These are phyloP conservation scores for Lasius platythorax DNA, from an alignment of 2,888 invertebrate genomes.

Conservation along the genomic window DNA sequence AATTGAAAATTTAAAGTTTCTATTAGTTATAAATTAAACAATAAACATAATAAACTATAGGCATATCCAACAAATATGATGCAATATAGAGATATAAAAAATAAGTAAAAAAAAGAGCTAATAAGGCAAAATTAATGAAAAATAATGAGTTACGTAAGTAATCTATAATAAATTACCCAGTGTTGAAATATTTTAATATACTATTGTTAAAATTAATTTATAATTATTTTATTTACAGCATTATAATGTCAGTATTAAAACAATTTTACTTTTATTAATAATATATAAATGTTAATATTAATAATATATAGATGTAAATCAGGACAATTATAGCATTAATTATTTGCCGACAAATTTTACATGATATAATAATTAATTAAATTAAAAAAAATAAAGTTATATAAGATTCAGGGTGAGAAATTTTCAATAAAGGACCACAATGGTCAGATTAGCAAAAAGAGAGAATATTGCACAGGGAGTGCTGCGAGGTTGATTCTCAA, in stretches of 20 bases:
- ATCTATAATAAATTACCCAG: background rate
- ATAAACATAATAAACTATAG: constrained; percentile 2
- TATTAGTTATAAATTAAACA: background rate
- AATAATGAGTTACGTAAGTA: background rate
- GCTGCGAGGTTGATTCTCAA: background rate
- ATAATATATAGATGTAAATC: background rate
- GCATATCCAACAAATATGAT: background rate
- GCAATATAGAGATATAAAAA: background rate
- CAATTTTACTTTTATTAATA: background rate
- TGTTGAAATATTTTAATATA: background rate
- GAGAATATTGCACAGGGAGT: background rate
- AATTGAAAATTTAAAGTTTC: constrained; percentile 3
- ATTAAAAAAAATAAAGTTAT: background rate
- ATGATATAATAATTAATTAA: background rate
- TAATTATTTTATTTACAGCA: background rate
- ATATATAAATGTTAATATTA: background rate
- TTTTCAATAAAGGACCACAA: background rate
- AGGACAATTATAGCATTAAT: background rate
- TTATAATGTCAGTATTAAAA: background rate
- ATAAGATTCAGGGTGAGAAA: constrained; percentile 9
- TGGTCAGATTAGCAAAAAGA: background rate
- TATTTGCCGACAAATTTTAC: background rate
- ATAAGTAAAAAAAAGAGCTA: background rate
- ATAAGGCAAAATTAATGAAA: background rate
- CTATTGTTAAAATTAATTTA: background rate